phyloP scores from a whole-genome alignment of 2,797 vertebrate genomes.

The Anabacerthia variegaticeps region DNA sequence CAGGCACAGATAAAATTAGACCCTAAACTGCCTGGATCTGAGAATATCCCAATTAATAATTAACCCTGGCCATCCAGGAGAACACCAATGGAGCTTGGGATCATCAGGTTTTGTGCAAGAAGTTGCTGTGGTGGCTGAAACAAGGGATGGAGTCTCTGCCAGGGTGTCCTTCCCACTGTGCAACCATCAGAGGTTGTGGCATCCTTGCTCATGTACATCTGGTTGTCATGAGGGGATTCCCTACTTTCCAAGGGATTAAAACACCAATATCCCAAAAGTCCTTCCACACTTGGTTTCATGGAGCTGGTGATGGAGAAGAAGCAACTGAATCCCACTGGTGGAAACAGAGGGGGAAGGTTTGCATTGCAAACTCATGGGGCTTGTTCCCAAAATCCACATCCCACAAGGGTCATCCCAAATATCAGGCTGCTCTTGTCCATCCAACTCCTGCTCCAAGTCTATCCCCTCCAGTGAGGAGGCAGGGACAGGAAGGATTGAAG shows the following conservation, averaged over 20 bases:
- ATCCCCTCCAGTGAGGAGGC: neutral
- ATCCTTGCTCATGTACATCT: neutral
- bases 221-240: neutral
- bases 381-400: neutral
- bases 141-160: neutral
- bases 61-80: neutral
- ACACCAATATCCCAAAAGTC: neutral
- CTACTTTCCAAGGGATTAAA: neutral
- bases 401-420: neutral
- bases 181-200: neutral
- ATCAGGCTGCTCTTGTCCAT: neutral
- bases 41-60: neutral
- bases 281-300: accelerated
- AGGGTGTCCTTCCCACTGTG: neutral
- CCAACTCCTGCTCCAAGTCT: neutral
- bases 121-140: neutral
- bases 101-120: neutral
- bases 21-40: too few relatives aligned
- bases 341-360: neutral
- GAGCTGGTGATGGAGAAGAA: neutral
- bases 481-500: neutral
- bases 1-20: neutral
- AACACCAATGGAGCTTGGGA: neutral
- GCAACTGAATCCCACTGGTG: neutral
- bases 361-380: neutral